Evolutionary conservation across 2,888 invertebrate species (phyloP), one percentile per base, ranked within the genome.

Genomic region (Therioaphis trifolii): DNA sequence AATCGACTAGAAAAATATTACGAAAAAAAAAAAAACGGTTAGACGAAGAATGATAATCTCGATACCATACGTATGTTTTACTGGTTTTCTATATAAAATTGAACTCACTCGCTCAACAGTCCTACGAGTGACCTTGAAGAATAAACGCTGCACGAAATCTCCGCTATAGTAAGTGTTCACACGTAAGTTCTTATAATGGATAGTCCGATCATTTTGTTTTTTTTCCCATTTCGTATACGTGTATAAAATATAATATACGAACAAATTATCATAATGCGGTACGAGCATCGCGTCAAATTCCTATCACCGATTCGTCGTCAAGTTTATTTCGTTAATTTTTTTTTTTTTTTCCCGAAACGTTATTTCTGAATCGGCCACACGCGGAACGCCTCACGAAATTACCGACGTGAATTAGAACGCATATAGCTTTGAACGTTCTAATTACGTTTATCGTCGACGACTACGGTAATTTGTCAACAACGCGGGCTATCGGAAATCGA

Each of bases 81-180:
- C 49, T n/a, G 63, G 29, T 77, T 63, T 63, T 49, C 63, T 63
- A 76, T 24, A 29, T 35, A 35, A 78, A 68, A 35, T 78, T 55
- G 11, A 68, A 78, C 24, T 52, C 29, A n/a, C 21, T 49, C 24
- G 68, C n/a, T 14, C 76, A n/a, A n/a, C n/a, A n/a, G 46, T 43
- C 29, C 46, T 78, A 68, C 52, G 49, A 49, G 1, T 78, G 24
- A 68, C 66, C 66, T 68, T 78, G 77, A 24, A 21, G 35, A 46
- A 29, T 46, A 49, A 77, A 66, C 68, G n/a, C n/a, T n/a, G 35
- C 68, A 68, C 68, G 78, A 68, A 68, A 52, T 68, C 21, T 18
- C n/a, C n/a, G n/a, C n/a, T n/a, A n/a, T n/a, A n/a, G n/a, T n/a
- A n/a, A 27, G 68, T 18, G 78, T 52, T 78, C 68, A 52, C 78